A percentile compares a stretch with the other conserved stretches of the same genome.
Evolutionary conservation across 2,113 vertebrate genomes (phyloP).

Genomic region (Pelvicachromis taeniatus): DNA sequence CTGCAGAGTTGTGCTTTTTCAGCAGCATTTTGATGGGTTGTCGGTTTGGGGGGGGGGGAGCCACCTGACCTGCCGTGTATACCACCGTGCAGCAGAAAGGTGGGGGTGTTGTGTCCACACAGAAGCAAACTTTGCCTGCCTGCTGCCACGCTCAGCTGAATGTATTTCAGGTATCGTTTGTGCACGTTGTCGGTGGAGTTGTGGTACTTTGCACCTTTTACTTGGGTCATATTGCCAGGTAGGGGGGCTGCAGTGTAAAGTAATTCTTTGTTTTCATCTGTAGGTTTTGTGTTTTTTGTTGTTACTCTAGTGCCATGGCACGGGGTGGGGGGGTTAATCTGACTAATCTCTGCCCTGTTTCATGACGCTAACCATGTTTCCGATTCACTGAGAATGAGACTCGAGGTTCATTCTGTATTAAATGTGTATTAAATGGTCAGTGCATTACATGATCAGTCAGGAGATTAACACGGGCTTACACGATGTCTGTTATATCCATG

Average conservation of each 20-base stretch:
- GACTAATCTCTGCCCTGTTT: background rate
- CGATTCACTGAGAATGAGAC: background rate
- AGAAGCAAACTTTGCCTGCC: background rate
- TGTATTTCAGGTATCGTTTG: fast-evolving
- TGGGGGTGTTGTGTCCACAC: background rate
- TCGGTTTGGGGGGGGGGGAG: background rate
- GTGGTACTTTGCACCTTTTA: background rate
- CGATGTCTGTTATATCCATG: background rate
- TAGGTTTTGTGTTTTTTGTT: background rate
- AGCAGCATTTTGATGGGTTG: background rate
- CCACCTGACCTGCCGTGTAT: background rate
- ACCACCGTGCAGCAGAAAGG: background rate
- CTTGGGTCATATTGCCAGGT: background rate
- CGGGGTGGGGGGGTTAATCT: background rate
- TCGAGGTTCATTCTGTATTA: too few species aligned
- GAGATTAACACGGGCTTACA: background rate
- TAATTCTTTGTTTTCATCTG: fast-evolving
- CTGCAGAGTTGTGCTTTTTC: background rate
- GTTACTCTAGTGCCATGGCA: background rate
- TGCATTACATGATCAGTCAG: background rate
- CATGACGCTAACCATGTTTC: background rate
- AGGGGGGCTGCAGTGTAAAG: background rate
- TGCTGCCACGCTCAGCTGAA: background rate
- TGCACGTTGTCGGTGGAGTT: background rate
- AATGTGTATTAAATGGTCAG: background rate